Evolutionary conservation across 2,888 invertebrate genomes (phyloP), one percentile per base, ranked within the genome.

Genomic region (Drosophila lacicola): DNA sequence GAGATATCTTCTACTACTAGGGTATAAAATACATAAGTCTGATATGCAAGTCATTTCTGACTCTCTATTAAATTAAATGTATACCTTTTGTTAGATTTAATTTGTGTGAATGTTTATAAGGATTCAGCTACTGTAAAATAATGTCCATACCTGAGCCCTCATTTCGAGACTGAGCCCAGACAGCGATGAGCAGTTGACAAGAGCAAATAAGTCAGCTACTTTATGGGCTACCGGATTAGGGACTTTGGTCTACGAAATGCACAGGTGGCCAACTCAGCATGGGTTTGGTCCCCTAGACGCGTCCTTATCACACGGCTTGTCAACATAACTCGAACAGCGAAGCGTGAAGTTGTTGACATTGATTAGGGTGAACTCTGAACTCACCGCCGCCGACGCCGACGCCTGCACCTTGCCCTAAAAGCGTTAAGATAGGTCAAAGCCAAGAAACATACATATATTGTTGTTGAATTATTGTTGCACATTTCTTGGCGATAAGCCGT

Each of bases 331-430:
- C 60, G 75, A 64, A 84, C 69, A 70, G 71, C 84, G 82, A 84
- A 81, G 82, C 82, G 88, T 87, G 84, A 82, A 82, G 76, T 85
- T 71, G 86, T 70, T 88, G 88, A 88, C 82, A 88, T 85, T 88
- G 86, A 82, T 82, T 85, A 85, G 83, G 82, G 88, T 82, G 66
- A 78, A 70, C 57, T 58, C 68, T 69, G 57, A 69, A 67, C 63
- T 57, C 47, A 45, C 41, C 65, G 80, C 56, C 33, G 29, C 11
- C 44, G 34, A 21, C 33, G 29, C 41, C 71, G 34, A 21, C 33
- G 29, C 41, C 71, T 55, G 69, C 74, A 61, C 53, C 71, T 76
- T 71, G 69, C 47, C 11, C 3, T 19, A 17, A 41, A 36, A 33
- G 42, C 29, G 36, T 17, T 34, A 11, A 64, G 70, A 58, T 60